phyloP scores from a whole-genome alignment of 2,113 vertebrate species.

The Opisthocomus hoazin region DNA sequence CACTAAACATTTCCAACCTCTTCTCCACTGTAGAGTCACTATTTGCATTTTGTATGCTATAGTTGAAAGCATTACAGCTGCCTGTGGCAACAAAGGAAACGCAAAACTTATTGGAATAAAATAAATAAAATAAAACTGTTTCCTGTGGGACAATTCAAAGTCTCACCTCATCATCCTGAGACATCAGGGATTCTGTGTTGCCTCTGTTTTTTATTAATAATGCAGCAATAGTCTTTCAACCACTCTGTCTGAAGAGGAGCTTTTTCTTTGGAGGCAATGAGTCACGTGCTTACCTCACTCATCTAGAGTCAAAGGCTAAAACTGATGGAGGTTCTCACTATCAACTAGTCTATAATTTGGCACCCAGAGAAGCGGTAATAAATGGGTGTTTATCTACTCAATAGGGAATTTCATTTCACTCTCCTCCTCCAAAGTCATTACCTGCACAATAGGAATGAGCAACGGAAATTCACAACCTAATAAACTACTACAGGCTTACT shows the following conservation, averaged over 20 bases:
- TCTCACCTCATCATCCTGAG: conserved; percentile 59
- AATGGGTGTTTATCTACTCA: conserved; percentile 24
- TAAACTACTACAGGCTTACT: neutral
- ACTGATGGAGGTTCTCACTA: neutral
- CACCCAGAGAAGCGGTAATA: conserved; percentile 28
- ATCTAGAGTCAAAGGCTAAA: conserved; percentile 38
- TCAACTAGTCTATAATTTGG: conserved; percentile 46
- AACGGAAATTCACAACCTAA: conserved; percentile 2
- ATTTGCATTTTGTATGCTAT: conserved; percentile 24
- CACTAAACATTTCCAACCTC: neutral
- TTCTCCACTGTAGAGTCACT: neutral
- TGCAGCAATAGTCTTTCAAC: conserved; percentile 32
- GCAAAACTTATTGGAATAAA: conserved; percentile 17
- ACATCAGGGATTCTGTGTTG: conserved; percentile 37
- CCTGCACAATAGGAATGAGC: neutral
- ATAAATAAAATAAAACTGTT: conserved; percentile 38
- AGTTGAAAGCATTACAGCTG: conserved; percentile 21
- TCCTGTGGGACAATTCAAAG: conserved; percentile 30
- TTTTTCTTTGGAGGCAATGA: neutral
- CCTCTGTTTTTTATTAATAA: conserved; percentile 48
- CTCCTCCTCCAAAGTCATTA: neutral
- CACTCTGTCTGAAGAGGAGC: neutral
- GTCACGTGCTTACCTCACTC: conserved; percentile 25
- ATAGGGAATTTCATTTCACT: conserved; percentile 18
- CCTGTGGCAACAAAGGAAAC: conserved; percentile 41